phyloP scores from a whole-genome alignment of 1,140 invertebrate genomes.

The Trachymyrmex septentrionalis region DNA sequence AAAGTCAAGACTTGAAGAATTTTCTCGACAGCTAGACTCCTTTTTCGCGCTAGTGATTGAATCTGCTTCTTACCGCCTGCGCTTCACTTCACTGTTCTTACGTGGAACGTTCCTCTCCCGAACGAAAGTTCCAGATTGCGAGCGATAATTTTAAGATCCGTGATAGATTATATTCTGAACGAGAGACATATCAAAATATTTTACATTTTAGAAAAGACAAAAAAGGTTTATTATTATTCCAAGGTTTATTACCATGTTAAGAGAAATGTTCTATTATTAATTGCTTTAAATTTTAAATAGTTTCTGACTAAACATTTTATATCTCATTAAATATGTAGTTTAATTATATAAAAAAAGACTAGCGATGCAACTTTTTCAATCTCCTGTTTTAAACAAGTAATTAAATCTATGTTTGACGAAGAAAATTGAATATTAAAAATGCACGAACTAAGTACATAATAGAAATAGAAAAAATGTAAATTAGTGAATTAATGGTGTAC shows the following conservation, averaged over 20 bases:
- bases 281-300: not conserved
- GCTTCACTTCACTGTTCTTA: constrained; percentile 31
- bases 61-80: constrained; percentile 39
- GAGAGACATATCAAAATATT: not conserved
- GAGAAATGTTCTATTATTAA: not conserved
- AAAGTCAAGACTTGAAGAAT: constrained; percentile 50
- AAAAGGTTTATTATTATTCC: not conserved
- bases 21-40: constrained; percentile 34
- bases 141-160: constrained; percentile 26
- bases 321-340: not conserved
- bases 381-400: not conserved
- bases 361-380: not conserved
- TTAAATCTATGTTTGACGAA: not conserved
- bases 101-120: not conserved
- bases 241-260: not conserved
- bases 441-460: not conserved
- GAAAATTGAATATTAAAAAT: not conserved
- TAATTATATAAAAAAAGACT: not conserved
- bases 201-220: not conserved
- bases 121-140: constrained; percentile 42
- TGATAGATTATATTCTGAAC: constrained; percentile 1
- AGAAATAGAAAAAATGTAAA: not conserved
- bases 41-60: constrained; percentile 43
- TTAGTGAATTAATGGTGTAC: not conserved
- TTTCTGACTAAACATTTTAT: not conserved